Conservation (phyloP, 2,797 vertebrate genomes). For the Lemur catta region DNA sequence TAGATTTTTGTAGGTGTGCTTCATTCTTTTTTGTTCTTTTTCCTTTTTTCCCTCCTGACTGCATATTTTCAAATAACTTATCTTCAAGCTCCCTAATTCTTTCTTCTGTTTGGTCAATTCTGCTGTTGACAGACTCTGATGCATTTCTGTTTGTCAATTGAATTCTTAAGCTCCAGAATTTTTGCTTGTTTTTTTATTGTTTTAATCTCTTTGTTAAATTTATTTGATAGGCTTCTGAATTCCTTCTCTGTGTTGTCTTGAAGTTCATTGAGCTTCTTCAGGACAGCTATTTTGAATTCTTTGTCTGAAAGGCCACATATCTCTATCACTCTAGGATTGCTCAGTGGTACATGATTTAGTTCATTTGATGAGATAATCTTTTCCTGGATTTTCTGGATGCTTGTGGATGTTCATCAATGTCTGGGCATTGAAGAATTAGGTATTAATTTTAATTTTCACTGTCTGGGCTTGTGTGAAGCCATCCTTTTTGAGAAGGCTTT, state of each 20-base stretch:
- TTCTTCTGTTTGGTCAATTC: not conserved
- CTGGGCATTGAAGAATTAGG: not conserved
- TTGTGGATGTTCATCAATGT: not conserved
- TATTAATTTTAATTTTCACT: not conserved
- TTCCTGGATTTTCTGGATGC: not conserved
- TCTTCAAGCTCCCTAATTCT: not conserved
- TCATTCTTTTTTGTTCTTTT: not conserved
- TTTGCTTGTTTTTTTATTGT: not conserved
- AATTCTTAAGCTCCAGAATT: not conserved
- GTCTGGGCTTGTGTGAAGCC: not conserved
- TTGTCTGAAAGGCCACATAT: not conserved
- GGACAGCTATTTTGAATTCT: not conserved
- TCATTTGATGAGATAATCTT: not conserved
- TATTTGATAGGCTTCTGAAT: not conserved
- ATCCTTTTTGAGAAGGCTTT: not conserved
- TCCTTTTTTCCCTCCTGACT: not conserved
- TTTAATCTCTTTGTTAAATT: not conserved
- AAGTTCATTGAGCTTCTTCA: not conserved
- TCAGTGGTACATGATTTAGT: not conserved
- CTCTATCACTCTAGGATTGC: not conserved
- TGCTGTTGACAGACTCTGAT: not conserved
- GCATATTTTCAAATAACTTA: not conserved
- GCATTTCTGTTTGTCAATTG: not conserved
- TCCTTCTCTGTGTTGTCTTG: not conserved
- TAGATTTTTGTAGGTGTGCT: not conserved